Evolutionary conservation across 2,113 vertebrate genomes (phyloP).

Genomic region (Scomber japonicus): DNA sequence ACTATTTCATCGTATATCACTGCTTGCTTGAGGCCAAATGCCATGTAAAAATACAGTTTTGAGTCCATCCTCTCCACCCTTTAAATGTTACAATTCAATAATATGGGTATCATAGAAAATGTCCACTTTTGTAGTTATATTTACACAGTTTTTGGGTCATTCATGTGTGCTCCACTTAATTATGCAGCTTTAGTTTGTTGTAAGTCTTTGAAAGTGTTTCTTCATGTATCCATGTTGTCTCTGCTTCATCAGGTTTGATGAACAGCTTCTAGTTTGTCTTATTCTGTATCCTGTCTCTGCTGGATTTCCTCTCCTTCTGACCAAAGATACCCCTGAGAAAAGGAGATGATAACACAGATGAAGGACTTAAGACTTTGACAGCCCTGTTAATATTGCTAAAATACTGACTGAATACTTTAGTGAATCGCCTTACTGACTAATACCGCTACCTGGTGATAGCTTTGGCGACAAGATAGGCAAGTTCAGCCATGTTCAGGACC

Average conservation of each 20-base stretch:
- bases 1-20: too few species aligned
- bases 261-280: constrained; percentile 64
- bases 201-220: not conserved
- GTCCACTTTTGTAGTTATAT: not conserved
- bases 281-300: constrained; percentile 63
- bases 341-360: constrained; percentile 2
- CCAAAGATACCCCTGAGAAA: constrained; percentile 36
- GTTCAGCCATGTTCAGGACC: constrained; percentile 81
- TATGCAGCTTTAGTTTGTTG: not conserved
- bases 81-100: not conserved
- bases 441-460: constrained; percentile 70
- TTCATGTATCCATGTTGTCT: constrained; percentile 11
- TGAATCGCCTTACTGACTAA: constrained; percentile 33
- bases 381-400: not conserved
- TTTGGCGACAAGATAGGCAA: constrained; percentile 79
- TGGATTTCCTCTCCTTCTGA: constrained; percentile 34
- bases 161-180: not conserved
- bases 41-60: constrained; percentile 8
- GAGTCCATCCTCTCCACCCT: constrained; percentile 39
- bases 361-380: not conserved
- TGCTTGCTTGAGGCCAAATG: too few species aligned
- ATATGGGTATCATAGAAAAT: constrained; percentile 44
- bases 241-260: constrained; percentile 40
- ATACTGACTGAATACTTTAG: not conserved
- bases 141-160: constrained; percentile 2